Percentiles rank a stretch among this genome's conserved stretches.
Conservation (phyloP, 2,888 invertebrate species). For the Cataglyphis livida region DNA sequence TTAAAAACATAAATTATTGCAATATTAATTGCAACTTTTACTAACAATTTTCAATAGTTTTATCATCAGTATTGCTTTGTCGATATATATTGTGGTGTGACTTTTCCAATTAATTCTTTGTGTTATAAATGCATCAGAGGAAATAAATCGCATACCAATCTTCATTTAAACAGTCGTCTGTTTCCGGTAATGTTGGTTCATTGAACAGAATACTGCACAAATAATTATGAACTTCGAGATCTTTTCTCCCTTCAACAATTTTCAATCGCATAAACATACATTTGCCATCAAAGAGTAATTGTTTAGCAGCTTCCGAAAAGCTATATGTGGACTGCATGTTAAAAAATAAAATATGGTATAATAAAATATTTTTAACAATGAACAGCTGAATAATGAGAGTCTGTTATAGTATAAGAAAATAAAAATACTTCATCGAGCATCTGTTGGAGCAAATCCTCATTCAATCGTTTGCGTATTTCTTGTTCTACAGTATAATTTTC, state of each 20-base stretch:
- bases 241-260: constrained; percentile 71
- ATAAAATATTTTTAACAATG: constrained; percentile 10
- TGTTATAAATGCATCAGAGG: background rate
- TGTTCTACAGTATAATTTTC: constrained; percentile 79
- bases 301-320: constrained; percentile 75
- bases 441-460: constrained; percentile 76
- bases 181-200: constrained; percentile 73
- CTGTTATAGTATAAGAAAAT: background rate
- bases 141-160: constrained; percentile 76
- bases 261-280: constrained; percentile 81
- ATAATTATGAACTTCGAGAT: constrained; percentile 79
- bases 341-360: background rate
- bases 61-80: background rate
- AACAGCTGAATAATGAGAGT: background rate
- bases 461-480: constrained; percentile 79
- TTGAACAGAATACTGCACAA: constrained; percentile 79
- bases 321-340: constrained; percentile 76
- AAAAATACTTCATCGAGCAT: constrained; percentile 79
- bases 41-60: background rate
- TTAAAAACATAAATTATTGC: constrained; percentile 14
- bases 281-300: constrained; percentile 80
- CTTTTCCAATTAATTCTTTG: background rate
- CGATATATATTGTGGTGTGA: background rate
- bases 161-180: constrained; percentile 71
- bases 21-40: background rate